Percentiles rank a stretch among this genome's conserved stretches.
phyloP scores from a whole-genome alignment of 1,140 invertebrate species.

The Nasonia longicornis region DNA sequence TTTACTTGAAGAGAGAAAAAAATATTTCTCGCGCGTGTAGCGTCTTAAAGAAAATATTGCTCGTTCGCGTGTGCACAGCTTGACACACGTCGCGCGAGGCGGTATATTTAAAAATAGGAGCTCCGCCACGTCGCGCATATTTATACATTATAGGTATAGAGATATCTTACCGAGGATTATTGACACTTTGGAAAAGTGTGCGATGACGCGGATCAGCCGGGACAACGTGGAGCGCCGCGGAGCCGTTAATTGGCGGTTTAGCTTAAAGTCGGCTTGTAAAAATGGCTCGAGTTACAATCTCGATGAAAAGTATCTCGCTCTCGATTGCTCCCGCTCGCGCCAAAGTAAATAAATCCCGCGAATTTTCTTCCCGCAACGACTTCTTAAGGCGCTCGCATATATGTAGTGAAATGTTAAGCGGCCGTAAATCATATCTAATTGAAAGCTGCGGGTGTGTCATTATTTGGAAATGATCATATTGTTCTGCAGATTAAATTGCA shows the following conservation, averaged over 20 bases:
- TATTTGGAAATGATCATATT: background rate
- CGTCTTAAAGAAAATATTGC: too few relatives aligned
- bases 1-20: too few relatives aligned
- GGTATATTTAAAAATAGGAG: too few relatives aligned
- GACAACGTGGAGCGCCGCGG: background rate
- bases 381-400: background rate
- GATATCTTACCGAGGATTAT: background rate
- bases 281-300: background rate
- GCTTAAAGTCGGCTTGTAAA: background rate
- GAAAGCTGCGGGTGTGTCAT: background rate
- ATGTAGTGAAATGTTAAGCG: background rate
- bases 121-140: too few relatives aligned
- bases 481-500: background rate
- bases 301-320: constrained; percentile 5
- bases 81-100: too few relatives aligned
- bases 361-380: background rate
- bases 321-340: background rate
- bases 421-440: constrained; percentile 5
- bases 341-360: constrained; percentile 16
- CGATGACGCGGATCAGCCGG: background rate
- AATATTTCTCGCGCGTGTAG: too few relatives aligned
- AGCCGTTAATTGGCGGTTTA: constrained; percentile 7
- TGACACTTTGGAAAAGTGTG: background rate
- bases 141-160: too few relatives aligned
- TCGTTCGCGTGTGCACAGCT: too few relatives aligned